A percentile compares a stretch with the other conserved stretches of the same genome.
These are phyloP conservation scores for Nixonia krombeini DNA, from an alignment of 1,140 invertebrate species.

Conservation along the genomic window DNA sequence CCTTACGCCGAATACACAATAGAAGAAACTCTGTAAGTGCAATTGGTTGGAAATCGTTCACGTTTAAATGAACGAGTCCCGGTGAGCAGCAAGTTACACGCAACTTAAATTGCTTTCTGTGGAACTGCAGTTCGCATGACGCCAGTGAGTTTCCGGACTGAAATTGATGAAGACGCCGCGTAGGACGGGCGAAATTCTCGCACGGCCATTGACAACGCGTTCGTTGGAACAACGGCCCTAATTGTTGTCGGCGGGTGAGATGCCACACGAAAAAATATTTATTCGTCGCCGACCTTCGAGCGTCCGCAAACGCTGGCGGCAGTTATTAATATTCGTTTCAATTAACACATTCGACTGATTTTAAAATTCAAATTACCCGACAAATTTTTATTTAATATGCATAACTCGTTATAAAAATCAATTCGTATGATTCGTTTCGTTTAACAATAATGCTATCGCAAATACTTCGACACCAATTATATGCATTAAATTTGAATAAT, in stretches of 20 bases:
- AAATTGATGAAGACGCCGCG: slow-evolving; percentile 5
- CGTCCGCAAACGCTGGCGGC: no score
- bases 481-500: no score
- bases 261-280: no score
- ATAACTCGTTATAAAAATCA: no score
- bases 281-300: no score
- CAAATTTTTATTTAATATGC: no score
- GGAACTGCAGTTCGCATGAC: slow-evolving; percentile 9
- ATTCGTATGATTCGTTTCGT: no score
- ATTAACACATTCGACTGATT: no score
- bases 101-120: slow-evolving; percentile 31
- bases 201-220: slow-evolving; percentile 1
- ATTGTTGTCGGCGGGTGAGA: neutral
- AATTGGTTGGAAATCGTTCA: slow-evolving; percentile 37
- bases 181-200: slow-evolving; percentile 4
- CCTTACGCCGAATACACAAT: slow-evolving; percentile 3
- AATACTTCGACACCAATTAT: no score
- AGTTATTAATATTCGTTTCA: no score
- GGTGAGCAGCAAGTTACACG: slow-evolving; percentile 10
- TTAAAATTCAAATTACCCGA: no score
- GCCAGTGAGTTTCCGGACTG: slow-evolving; percentile 2
- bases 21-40: slow-evolving; percentile 7
- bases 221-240: neutral
- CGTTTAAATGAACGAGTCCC: slow-evolving; percentile 22
- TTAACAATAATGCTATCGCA: no score